Percentiles rank a stretch among this genome's conserved stretches.
These are phyloP conservation scores for Pogonognathellus flavescens DNA, from an alignment of 1,140 invertebrate species.

Conservation along the genomic window DNA sequence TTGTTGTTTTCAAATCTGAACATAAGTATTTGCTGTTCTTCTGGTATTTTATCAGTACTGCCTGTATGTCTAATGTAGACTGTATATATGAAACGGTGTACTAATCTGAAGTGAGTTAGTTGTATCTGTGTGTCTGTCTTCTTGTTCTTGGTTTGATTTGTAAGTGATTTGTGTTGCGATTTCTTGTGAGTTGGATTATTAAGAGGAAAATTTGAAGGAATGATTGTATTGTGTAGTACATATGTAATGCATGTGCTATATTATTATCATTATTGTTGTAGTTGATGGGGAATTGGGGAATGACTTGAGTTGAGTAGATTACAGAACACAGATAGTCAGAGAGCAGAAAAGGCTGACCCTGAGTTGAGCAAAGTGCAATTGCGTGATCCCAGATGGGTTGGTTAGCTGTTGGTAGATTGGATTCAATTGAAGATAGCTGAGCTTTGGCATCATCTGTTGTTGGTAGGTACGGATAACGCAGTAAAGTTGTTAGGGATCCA, in stretches of 20 bases:
- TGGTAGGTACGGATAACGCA: not conserved
- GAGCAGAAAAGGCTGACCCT: conserved; percentile 45
- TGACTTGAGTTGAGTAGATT: not conserved
- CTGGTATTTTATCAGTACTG: not conserved
- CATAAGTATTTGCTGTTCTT: no score
- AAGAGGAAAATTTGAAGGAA: conserved; percentile 22
- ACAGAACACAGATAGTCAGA: not conserved
- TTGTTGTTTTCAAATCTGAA: not conserved
- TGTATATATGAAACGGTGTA: no score
- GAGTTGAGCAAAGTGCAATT: conserved; percentile 46
- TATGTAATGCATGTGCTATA: conserved; percentile 18
- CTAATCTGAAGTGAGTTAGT: not conserved
- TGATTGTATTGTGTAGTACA: not conserved
- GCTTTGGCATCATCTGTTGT: conserved; percentile 3
- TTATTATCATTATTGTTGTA: conserved; percentile 50
- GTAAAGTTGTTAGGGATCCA: no score
- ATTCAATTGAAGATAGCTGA: conserved; percentile 45
- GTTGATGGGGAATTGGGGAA: not conserved
- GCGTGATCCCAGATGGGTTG: conserved; percentile 45
- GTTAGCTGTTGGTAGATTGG: conserved; percentile 35
- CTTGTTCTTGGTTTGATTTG: conserved; percentile 21
- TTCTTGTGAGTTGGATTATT: conserved; percentile 23
- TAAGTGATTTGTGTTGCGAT: conserved; percentile 39
- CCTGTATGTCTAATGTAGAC: not conserved
- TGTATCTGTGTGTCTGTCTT: not conserved